phyloP scores from a whole-genome alignment of 53 echinoderm and acorn worm species.

The Henricia sp. region DNA sequence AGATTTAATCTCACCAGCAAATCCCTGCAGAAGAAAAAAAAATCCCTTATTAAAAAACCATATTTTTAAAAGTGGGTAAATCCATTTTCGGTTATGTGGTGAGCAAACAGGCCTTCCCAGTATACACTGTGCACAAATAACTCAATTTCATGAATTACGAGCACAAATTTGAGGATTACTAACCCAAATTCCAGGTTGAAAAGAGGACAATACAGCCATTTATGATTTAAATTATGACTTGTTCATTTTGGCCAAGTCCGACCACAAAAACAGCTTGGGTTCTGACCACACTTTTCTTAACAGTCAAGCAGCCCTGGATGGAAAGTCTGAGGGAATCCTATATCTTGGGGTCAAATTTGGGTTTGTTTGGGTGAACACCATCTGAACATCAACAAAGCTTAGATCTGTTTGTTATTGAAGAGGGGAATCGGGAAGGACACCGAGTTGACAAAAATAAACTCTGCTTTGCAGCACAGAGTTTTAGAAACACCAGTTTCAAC shows the following conservation, averaged over 20 bases:
- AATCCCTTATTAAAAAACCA: neutral
- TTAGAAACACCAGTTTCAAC: too few species aligned
- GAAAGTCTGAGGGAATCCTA: too few species aligned
- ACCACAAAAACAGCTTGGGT: neutral
- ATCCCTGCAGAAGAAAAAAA: constrained; percentile 57
- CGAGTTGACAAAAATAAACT: too few species aligned
- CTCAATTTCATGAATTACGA: neutral
- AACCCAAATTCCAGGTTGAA: neutral
- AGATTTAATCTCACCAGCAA: constrained; percentile 59
- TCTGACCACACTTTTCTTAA: constrained; percentile 5
- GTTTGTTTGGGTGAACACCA: too few species aligned
- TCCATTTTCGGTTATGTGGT: neutral
- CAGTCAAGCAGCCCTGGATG: neutral
- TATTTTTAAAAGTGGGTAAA: too few species aligned
- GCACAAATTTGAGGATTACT: constrained; percentile 5
- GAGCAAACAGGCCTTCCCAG: neutral
- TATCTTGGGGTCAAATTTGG: too few species aligned
- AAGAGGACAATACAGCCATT: neutral
- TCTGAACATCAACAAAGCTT: too few species aligned
- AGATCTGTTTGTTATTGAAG: too few species aligned
- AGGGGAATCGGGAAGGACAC: too few species aligned
- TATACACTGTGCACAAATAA: constrained; percentile 4
- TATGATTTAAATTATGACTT: neutral
- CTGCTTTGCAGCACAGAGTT: too few species aligned
- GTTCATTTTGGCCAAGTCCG: neutral